phyloP scores from a whole-genome alignment of 2,888 invertebrate genomes.

The Branchellion lobata region DNA sequence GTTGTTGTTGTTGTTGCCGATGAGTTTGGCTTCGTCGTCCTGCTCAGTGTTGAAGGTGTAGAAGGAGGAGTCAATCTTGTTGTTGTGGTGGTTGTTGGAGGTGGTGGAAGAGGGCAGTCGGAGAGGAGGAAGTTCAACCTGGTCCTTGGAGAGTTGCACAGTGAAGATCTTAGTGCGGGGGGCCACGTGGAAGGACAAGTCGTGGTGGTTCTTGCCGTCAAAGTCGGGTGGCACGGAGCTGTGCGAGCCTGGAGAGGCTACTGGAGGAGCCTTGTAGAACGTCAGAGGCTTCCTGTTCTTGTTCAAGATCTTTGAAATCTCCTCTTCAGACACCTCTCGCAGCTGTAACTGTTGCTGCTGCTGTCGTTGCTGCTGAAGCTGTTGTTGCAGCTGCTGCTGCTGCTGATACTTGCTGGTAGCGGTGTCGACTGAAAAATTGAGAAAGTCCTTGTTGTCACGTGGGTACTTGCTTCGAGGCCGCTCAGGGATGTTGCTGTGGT shows the following conservation, averaged over 20 bases:
- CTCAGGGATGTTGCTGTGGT: conserved; percentile 1
- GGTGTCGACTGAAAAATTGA: background rate
- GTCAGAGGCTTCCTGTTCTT: conserved; percentile 12
- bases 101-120: background rate
- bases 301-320: conserved; percentile 35
- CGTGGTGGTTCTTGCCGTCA: no score
- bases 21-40: background rate
- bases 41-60: conserved; percentile 30
- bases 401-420: background rate
- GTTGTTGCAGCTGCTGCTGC: background rate
- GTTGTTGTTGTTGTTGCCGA: background rate
- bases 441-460: background rate
- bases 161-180: conserved; percentile 17
- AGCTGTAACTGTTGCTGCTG: conserved; percentile 2
- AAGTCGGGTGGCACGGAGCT: conserved; percentile 20
- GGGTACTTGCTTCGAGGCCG: background rate
- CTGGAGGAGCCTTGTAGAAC: conserved; percentile 24
- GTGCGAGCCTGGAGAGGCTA: background rate
- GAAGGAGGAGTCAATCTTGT: conserved; percentile 32
- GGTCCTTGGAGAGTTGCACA: conserved; percentile 20
- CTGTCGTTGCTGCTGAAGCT: background rate
- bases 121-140: background rate
- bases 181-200: background rate
- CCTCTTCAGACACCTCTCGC: conserved; percentile 12
- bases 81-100: no score